Evolutionary conservation across 2,113 vertebrate species (phyloP).

Genomic region (Malurus alboscapulatus): DNA sequence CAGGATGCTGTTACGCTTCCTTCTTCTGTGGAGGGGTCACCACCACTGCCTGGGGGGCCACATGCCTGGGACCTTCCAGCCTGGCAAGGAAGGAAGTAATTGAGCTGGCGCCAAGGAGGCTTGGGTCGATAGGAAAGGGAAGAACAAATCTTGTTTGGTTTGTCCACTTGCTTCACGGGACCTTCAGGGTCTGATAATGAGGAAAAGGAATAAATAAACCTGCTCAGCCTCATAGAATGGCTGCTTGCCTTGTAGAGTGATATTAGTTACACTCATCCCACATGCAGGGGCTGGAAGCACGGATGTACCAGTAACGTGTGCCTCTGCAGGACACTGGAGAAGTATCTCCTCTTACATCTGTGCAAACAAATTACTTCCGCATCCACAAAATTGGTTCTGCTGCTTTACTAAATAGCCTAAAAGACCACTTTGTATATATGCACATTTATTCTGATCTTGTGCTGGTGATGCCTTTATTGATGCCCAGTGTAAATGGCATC

Average conservation of each 20-base stretch:
- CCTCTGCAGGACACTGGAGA: neutral
- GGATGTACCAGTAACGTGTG: rapidly evolving
- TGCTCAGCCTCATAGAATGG: rapidly evolving
- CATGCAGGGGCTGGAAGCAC: neutral
- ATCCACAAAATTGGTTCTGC: neutral
- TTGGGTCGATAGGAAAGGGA: rapidly evolving
- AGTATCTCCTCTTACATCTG: neutral
- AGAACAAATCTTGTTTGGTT: neutral
- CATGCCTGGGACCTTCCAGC: neutral
- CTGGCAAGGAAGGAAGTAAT: neutral
- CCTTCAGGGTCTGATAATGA: neutral
- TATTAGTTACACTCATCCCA: rapidly evolving
- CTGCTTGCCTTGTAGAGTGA: neutral
- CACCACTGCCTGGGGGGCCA: rapidly evolving
- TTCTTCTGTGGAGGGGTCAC: neutral
- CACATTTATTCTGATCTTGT: neutral
- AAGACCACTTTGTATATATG: neutral
- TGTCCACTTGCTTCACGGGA: neutral
- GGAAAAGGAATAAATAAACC: neutral
- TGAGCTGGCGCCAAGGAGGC: neutral
- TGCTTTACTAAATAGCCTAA: neutral
- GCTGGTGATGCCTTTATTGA: neutral
- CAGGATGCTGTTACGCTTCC: neutral
- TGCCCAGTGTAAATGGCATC: neutral
- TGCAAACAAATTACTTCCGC: neutral